Conservation (phyloP, 2,797 vertebrate genomes). For the Cryptoprocta ferox region DNA sequence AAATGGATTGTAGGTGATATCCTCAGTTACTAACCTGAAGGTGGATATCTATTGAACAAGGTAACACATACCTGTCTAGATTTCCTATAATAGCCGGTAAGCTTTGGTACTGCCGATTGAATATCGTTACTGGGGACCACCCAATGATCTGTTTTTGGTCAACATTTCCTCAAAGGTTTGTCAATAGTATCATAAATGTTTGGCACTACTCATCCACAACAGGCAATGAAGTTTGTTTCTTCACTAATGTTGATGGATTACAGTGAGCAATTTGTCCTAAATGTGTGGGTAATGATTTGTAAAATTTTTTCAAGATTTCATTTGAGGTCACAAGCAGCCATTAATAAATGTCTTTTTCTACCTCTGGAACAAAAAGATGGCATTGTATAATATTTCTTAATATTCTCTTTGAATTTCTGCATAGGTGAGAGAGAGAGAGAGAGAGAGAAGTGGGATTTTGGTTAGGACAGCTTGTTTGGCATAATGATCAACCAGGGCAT, state of each 20-base stretch:
- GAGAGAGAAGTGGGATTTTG: neutral
- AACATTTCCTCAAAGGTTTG: neutral
- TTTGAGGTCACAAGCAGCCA: neutral
- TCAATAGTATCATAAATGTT: neutral
- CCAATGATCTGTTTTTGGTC: neutral
- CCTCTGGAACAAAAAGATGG: neutral
- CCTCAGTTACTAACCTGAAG: neutral
- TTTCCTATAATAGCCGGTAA: neutral
- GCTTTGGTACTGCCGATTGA: neutral
- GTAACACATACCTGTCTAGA: neutral
- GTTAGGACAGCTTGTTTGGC: neutral
- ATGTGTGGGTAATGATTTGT: neutral
- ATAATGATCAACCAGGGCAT: neutral
- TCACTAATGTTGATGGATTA: neutral
- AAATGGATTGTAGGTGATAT: neutral
- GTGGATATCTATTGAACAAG: neutral
- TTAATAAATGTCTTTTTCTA: neutral
- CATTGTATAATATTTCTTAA: neutral
- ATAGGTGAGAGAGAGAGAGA: neutral
- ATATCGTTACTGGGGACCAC: neutral
- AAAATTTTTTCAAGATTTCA: neutral
- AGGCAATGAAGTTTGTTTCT: neutral
- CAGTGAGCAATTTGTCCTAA: neutral
- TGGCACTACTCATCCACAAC: neutral
- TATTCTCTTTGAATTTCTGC: constrained; percentile 9